Evolutionary conservation across 23 tunicate genomes (phyloP).

Genomic region (Oikopleura vanhoeffeni): DNA sequence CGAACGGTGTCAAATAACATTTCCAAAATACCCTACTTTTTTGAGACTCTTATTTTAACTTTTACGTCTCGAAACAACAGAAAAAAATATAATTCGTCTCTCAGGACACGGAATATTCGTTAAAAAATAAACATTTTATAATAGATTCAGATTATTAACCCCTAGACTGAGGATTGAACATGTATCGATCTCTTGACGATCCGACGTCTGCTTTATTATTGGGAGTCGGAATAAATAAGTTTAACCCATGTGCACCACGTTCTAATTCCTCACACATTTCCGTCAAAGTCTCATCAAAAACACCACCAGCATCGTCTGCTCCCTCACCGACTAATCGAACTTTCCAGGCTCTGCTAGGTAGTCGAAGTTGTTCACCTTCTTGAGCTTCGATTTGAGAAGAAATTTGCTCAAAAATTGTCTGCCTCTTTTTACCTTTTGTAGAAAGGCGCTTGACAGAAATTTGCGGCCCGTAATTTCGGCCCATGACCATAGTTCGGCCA

Average conservation of each 20-base stretch:
- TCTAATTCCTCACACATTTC: conserved; percentile 96
- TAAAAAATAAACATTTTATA: too few species aligned
- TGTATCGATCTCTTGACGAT: conserved; percentile 42
- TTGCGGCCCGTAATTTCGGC: conserved; percentile 86
- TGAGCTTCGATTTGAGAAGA: conserved; percentile 28
- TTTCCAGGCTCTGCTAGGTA: conserved; percentile 95
- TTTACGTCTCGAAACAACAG: background rate
- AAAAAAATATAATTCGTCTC: background rate
- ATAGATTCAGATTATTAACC: too few species aligned
- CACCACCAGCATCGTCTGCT: conserved; percentile 98
- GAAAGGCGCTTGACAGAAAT: conserved; percentile 64
- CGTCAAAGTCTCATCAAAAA: conserved; percentile 90
- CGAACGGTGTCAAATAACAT: too few species aligned
- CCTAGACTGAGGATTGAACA: too few species aligned
- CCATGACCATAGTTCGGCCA: conserved; percentile 80
- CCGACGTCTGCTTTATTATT: conserved; percentile 45
- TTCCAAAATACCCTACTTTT: too few species aligned
- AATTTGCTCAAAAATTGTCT: conserved; percentile 53
- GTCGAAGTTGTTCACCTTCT: conserved; percentile 39
- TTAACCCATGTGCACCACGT: conserved; percentile 26
- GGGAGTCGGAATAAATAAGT: conserved; percentile 58
- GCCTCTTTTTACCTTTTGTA: conserved; percentile 40
- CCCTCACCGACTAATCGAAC: conserved; percentile 84
- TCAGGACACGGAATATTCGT: background rate
- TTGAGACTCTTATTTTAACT: too few species aligned